Evolutionary conservation across 2,888 invertebrate genomes (phyloP), one percentile per base, ranked within the genome.

Genomic region (Drosophila demipolita): DNA sequence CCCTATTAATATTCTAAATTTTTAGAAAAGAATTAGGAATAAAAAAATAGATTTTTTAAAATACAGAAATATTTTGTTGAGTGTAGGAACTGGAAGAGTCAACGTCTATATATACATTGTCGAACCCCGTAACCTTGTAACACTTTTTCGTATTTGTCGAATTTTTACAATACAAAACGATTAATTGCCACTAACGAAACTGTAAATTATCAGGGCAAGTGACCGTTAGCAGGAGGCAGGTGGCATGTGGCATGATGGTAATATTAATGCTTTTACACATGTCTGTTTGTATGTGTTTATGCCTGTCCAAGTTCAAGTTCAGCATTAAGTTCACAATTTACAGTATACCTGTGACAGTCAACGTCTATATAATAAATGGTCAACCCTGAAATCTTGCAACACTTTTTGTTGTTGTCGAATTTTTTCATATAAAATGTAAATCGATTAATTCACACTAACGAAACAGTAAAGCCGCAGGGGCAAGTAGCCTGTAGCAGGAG

Each of bases 261-360:
- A 64, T 78, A 80, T 72, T 72, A 78, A 57, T 49, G 53, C 55
- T 73, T 69, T 42, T 59, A 53, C 32, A 55, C 68, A 38, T 29
- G 33, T 26, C 38, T 26, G 35, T 11, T 4, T 65, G 26, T 68
- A 33, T 52, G 15, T 53, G 23, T 55, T 53, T 57, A 26, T 59
- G 26, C 59, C 20, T 55, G 57, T 66, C 73, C 80, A 81, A 81
- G 81, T 83, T 83, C 83, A 81, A 83, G 77, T 70, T 80, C 84
- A 77, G 29, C 48, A 50, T 58, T 71, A 73, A 72, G 80, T 73
- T 62, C 66, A 60, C 53, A 48, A 54, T 53, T 45, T 55, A 63
- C 50, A 29, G 29, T 29, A 29, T 6, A 29, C 6, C 58, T 58
- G 58, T 35, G 48, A 38, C 23, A 12, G 48, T 29, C 50, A 33